Base-by-base conservation (phyloP, 2,113 vertebrate species). In the Pholis gunnellus region DNA sequence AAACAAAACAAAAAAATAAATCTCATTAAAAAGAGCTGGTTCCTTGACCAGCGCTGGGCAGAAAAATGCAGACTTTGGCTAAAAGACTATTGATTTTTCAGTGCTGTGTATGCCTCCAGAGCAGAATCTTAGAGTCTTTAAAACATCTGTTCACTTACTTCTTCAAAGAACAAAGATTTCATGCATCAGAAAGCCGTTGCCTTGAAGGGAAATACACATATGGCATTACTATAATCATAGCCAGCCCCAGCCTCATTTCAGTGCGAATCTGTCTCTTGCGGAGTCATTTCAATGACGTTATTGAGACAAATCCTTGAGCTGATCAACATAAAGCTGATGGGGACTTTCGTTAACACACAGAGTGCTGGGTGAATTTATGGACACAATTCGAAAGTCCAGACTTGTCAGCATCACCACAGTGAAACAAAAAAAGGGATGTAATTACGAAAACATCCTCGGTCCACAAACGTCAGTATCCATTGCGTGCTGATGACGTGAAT, bases 61-160 rank as follows among this genome's bases (percentile, higher is more conserved):
- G 65, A 56, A 64, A 85, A 81, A 69, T 73, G 73, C 60, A 60
- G 75, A 75, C 78, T 87, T 78, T 65, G 66, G 44, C 81, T 84
- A 75, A 91, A 88, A 83, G 72, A 50, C 54, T 80, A 91, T 89
- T 86, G 86, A 90, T 90, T 91, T 83, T 79, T 54, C 34, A 82
- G 11, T 75, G 65, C 42, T 31, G 66, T 59, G 52, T 71, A 56
- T 74, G 50, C 27, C 56, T 59, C 59, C 42, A 38, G 0, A 44
- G 71, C 67, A 79, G n/a, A 73, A 76, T 9, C 63, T 57, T 56
- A 17, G 9, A 71, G 52, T 72, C 42, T 73, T 85, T 68, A 75
- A 82, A 88, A 81, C 2, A 18, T 9, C 15, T 27, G 10, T 17
- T 25, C 48, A 25, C 63, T 61, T 79, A 79, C 59, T 79, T 71